phyloP scores from a whole-genome alignment of 2,797 vertebrate species.

The Huso huso region DNA sequence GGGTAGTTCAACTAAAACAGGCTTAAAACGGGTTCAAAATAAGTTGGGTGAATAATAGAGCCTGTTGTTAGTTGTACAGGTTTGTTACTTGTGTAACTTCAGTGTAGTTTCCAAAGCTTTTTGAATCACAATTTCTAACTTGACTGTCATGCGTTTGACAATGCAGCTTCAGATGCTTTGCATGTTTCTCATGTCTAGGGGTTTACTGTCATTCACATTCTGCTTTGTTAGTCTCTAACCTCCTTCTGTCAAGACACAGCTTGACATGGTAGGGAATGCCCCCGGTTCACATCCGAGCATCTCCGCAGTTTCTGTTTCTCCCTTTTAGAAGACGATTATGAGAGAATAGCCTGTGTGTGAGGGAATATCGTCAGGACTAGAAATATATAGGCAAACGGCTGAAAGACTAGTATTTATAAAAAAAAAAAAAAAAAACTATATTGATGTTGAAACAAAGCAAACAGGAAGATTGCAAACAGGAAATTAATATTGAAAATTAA shows the following conservation, averaged over 20 bases:
- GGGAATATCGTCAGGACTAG: too few relatives aligned
- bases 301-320: too few relatives aligned
- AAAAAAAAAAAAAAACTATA: too few relatives aligned
- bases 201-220: constrained; percentile 30
- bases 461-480: too few relatives aligned
- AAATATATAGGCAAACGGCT: too few relatives aligned
- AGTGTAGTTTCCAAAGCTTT: neutral
- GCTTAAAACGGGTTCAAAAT: neutral
- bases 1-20: neutral
- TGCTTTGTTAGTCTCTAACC: constrained; percentile 21
- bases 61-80: neutral
- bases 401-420: too few relatives aligned
- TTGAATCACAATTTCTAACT: neutral
- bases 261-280: constrained; percentile 11
- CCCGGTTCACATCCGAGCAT: too few relatives aligned
- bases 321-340: too few relatives aligned
- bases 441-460: too few relatives aligned
- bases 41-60: neutral
- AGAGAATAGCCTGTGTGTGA: too few relatives aligned
- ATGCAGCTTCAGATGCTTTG: constrained; percentile 17
- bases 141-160: constrained; percentile 7
- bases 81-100: neutral
- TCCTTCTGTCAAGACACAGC: constrained; percentile 15
- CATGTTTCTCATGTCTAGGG: constrained; percentile 22
- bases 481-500: too few relatives aligned